phyloP scores from a whole-genome alignment of 2,888 invertebrate genomes.

The Ferdinandea cuprea region DNA sequence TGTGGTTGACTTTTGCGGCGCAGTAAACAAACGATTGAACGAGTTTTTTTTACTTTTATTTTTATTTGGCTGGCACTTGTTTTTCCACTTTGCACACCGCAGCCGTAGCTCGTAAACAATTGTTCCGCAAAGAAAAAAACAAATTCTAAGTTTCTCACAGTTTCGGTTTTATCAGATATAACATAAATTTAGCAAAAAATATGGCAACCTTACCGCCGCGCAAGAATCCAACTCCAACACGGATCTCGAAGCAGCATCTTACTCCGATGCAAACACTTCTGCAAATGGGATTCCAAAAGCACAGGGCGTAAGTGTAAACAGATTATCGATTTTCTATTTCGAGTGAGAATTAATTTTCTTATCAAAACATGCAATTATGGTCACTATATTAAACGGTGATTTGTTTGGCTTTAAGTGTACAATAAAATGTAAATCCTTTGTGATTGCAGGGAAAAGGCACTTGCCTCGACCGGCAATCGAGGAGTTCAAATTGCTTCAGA shows the following conservation, averaged over 20 bases:
- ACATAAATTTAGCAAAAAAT: constrained; percentile 72
- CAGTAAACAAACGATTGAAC: constrained; percentile 69
- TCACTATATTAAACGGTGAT: background rate
- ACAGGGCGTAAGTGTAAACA: constrained; percentile 90
- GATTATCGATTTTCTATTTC: constrained; percentile 64
- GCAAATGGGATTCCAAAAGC: constrained; percentile 94
- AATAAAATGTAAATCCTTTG: background rate
- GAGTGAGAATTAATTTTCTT: constrained; percentile 19
- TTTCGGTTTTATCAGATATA: constrained; percentile 4
- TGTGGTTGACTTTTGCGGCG: constrained; percentile 56
- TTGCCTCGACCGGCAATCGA: constrained; percentile 94
- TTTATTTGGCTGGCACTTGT: constrained; percentile 71
- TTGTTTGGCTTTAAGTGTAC: background rate
- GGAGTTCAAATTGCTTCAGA: constrained; percentile 95
- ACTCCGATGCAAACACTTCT: constrained; percentile 92
- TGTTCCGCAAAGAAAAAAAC: constrained; percentile 4
- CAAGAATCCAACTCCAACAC: constrained; percentile 89
- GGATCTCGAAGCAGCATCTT: constrained; percentile 88
- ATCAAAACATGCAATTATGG: constrained; percentile 3
- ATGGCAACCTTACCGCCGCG: constrained; percentile 92
- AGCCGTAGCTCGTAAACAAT: constrained; percentile 58
- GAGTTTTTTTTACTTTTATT: constrained; percentile 42
- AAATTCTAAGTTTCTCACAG: background rate
- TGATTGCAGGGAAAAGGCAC: constrained; percentile 90
- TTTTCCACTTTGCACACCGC: constrained; percentile 63